Evolutionary conservation across 2,797 vertebrate genomes (phyloP).

Genomic region (Coregonus sp.): DNA sequence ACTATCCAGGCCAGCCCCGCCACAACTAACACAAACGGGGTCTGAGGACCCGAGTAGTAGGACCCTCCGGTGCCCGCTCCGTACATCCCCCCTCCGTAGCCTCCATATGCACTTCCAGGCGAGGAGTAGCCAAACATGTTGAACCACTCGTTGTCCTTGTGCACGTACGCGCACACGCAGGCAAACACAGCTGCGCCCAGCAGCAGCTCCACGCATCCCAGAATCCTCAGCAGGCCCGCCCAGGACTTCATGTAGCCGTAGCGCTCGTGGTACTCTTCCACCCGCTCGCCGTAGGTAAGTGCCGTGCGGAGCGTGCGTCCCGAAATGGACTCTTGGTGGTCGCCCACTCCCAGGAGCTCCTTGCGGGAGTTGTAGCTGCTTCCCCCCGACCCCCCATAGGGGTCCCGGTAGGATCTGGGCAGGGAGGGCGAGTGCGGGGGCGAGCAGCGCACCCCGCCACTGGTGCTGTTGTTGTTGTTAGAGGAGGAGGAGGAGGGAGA

Average conservation of each 20-base stretch:
- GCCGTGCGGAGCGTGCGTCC: slow-evolving; percentile 75
- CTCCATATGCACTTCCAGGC: slow-evolving; percentile 73
- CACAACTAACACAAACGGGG: slow-evolving; percentile 88
- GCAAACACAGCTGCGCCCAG: slow-evolving; percentile 93
- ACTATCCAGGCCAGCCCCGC: slow-evolving; percentile 88
- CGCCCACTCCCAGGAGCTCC: slow-evolving; percentile 73
- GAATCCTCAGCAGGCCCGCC: slow-evolving; percentile 90
- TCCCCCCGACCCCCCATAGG: slow-evolving; percentile 75
- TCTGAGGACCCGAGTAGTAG: slow-evolving; percentile 90
- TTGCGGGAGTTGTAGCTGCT: slow-evolving; percentile 80
- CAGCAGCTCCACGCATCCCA: slow-evolving; percentile 87
- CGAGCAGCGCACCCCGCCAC: slow-evolving; percentile 82
- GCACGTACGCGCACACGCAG: slow-evolving; percentile 93
- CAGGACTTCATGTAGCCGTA: slow-evolving; percentile 98
- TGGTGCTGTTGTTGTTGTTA: slow-evolving; percentile 70
- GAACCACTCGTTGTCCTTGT: slow-evolving; percentile 98
- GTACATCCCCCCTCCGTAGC: slow-evolving; percentile 60
- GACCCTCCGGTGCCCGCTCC: slow-evolving; percentile 69
- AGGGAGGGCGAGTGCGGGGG: slow-evolving; percentile 83
- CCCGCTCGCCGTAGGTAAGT: slow-evolving; percentile 83
- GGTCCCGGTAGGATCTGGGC: slow-evolving; percentile 74
- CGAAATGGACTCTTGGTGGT: slow-evolving; percentile 69
- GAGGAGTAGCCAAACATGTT: slow-evolving; percentile 90
- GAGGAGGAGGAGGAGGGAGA: slow-evolving; percentile 33
- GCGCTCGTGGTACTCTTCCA: slow-evolving; percentile 85